Conservation (phyloP, 2,888 invertebrate genomes). For the Taenaris catops region DNA sequence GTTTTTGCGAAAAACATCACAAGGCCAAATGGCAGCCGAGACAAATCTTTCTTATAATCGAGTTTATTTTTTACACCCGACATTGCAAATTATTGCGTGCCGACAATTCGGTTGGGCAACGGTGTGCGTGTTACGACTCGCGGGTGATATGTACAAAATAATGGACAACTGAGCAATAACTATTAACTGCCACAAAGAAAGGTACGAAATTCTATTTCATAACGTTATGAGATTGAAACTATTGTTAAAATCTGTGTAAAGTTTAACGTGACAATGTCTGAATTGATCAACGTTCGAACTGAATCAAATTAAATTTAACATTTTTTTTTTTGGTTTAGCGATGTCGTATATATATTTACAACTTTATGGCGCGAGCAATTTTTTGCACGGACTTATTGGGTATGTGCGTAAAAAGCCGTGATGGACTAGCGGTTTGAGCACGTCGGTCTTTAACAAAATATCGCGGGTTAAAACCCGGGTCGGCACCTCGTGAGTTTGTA, state of each 20-base stretch:
- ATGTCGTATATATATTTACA: too few species aligned
- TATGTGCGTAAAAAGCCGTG: too few species aligned
- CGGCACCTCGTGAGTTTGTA: too few species aligned
- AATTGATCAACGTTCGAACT: too few species aligned
- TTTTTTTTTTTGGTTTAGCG: too few species aligned
- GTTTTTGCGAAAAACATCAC: conserved; percentile 56
- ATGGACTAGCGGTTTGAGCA: too few species aligned
- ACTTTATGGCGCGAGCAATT: too few species aligned
- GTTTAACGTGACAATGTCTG: too few species aligned
- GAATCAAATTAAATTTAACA: too few species aligned
- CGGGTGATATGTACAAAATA: conserved; percentile 8
- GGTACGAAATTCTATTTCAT: conserved; percentile 9
- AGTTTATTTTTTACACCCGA: conserved; percentile 36
- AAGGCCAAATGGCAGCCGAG: conserved; percentile 63
- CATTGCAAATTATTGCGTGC: conserved; percentile 55
- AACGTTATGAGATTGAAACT: not conserved
- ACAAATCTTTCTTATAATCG: conserved; percentile 66
- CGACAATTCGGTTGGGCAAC: conserved; percentile 38
- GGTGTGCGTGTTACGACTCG: conserved; percentile 39
- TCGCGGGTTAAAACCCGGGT: too few species aligned
- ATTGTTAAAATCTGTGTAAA: not conserved
- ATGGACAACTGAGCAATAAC: conserved; percentile 13
- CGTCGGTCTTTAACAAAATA: too few species aligned
- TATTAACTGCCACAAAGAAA: conserved; percentile 18
- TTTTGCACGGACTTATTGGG: too few species aligned